Evolutionary conservation across 2,113 vertebrate species (phyloP).

Genomic region (Collichthys lucidus): DNA sequence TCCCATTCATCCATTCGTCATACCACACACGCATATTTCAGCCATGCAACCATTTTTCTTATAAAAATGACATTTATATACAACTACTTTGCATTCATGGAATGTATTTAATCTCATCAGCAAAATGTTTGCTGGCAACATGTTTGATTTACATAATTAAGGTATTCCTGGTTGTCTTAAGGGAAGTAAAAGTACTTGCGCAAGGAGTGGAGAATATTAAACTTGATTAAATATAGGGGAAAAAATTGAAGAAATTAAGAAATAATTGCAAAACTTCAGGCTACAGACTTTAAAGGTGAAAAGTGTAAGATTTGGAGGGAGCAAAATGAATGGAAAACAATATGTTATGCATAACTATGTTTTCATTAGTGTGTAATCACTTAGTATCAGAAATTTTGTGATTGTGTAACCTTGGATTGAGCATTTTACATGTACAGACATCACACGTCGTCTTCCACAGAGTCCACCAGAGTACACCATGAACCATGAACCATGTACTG

Average conservation of each 20-base stretch:
- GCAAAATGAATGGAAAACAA: too few relatives aligned
- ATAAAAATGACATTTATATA: not conserved
- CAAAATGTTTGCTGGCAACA: not conserved
- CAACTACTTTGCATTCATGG: not conserved
- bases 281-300: too few relatives aligned
- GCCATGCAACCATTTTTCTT: not conserved
- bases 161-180: not conserved
- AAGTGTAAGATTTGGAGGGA: too few relatives aligned
- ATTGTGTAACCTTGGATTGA: too few relatives aligned
- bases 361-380: too few relatives aligned
- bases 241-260: not conserved
- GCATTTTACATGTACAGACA: too few relatives aligned
- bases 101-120: too few relatives aligned
- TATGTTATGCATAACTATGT: too few relatives aligned
- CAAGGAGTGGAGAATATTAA: not conserved
- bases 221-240: not conserved
- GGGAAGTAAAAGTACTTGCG: not conserved
- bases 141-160: not conserved
- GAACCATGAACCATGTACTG: too few relatives aligned
- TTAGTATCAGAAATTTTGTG: too few relatives aligned
- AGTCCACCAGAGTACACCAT: too few relatives aligned
- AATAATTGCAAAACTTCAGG: not conserved
- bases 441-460: too few relatives aligned
- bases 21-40: not conserved
- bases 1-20: not conserved